Evolutionary conservation across 2,888 invertebrate species (phyloP).

Genomic region (Gandaritis pyraliata): DNA sequence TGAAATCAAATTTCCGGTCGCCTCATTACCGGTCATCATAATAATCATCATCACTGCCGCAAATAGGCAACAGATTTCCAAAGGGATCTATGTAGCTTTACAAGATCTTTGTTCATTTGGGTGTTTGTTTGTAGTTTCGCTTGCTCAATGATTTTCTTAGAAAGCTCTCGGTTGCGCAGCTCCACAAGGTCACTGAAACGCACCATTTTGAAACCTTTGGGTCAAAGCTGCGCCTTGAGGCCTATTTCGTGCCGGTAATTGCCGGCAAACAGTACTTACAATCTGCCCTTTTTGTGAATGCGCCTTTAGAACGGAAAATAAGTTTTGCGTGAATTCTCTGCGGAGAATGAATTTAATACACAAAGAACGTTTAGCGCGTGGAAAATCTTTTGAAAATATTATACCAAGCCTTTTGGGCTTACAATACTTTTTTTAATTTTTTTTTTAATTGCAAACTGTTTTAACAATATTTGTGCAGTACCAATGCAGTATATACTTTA

Average conservation of each 20-base stretch:
- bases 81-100: too few species aligned
- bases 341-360: slow-evolving; percentile 27
- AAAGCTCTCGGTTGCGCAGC: background rate
- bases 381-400: slow-evolving; percentile 28
- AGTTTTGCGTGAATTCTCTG: slow-evolving; percentile 15
- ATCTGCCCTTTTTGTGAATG: slow-evolving; percentile 6
- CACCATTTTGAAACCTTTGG: background rate
- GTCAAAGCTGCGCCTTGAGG: slow-evolving; percentile 3
- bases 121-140: too few species aligned
- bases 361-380: slow-evolving; percentile 24
- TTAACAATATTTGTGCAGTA: background rate
- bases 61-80: background rate
- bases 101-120: too few species aligned
- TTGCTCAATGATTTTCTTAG: background rate
- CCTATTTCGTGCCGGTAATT: background rate
- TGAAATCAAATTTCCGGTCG: background rate
- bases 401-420: slow-evolving; percentile 5
- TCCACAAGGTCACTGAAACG: background rate
- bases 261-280: background rate
- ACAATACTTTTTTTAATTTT: too few species aligned
- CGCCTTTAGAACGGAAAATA: slow-evolving; percentile 10
- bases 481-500: too few species aligned
- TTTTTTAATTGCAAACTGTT: background rate
- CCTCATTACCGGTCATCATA: background rate
- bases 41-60: too few species aligned